phyloP scores from a whole-genome alignment of 2,888 invertebrate species.

The Eurois occulta region DNA sequence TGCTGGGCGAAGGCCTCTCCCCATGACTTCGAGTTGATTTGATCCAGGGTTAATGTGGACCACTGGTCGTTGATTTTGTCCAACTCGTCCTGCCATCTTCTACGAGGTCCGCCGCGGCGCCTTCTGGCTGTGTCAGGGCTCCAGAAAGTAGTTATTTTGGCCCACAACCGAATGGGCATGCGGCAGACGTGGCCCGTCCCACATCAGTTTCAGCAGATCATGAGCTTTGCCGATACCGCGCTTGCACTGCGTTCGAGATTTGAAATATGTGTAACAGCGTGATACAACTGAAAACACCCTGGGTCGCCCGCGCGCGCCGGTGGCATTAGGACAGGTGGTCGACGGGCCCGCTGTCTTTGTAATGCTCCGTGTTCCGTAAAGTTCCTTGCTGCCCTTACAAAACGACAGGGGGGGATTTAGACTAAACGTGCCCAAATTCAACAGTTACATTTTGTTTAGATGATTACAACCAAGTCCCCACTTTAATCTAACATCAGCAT shows the following conservation, averaged over 20 bases:
- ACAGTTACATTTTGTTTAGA: neutral
- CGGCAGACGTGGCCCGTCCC: too few relatives aligned
- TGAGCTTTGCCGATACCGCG: neutral
- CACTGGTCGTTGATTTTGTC: too few relatives aligned
- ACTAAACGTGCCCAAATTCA: neutral
- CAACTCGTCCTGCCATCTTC: too few relatives aligned
- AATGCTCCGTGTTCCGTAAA: neutral
- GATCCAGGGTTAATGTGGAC: too few relatives aligned
- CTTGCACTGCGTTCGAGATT: neutral
- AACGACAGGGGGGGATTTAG: neutral
- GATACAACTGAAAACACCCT: neutral
- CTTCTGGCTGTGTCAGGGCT: too few relatives aligned
- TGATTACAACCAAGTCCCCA: neutral
- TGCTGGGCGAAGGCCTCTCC: too few relatives aligned
- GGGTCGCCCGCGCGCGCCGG: neutral
- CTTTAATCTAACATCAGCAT: neutral
- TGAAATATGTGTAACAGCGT: neutral
- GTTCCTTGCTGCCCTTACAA: neutral
- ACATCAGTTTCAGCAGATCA: too few relatives aligned
- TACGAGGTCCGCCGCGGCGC: too few relatives aligned
- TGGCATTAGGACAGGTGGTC: constrained; percentile 3
- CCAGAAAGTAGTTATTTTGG: too few relatives aligned
- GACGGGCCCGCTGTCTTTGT: neutral
- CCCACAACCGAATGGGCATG: too few relatives aligned
- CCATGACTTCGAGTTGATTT: too few relatives aligned